phyloP scores from a whole-genome alignment of 2,113 vertebrate species.

The Eulemur macaco region DNA sequence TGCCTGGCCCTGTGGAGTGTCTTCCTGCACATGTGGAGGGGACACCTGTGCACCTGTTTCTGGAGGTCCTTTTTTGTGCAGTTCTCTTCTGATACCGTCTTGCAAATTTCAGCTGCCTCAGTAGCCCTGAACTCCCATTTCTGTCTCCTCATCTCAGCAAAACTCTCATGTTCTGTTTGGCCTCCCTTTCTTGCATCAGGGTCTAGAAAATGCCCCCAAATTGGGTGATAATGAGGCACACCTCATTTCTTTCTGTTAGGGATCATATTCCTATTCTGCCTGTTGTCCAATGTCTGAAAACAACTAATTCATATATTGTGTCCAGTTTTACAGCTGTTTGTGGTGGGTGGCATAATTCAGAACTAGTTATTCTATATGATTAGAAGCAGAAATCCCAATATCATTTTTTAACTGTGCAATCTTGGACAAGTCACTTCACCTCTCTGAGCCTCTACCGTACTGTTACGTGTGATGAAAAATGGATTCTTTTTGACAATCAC shows the following conservation, averaged over 20 bases:
- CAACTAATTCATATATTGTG: not conserved
- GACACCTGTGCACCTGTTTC: not conserved
- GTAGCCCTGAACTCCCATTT: not conserved
- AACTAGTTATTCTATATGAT: not conserved
- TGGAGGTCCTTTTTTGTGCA: not conserved
- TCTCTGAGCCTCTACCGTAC: not conserved
- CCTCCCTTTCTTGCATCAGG: not conserved
- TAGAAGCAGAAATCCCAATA: not conserved
- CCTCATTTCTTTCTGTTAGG: not conserved
- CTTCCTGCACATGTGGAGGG: not conserved
- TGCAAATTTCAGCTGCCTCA: not conserved
- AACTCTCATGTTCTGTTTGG: not conserved
- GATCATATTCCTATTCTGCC: not conserved
- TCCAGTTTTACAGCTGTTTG: not conserved
- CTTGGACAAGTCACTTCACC: not conserved
- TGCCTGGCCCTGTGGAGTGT: not conserved
- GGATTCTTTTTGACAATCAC: too few relatives aligned
- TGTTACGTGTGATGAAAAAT: too few relatives aligned
- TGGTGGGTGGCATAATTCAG: not conserved
- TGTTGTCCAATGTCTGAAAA: not conserved
- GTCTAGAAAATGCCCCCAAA: not conserved
- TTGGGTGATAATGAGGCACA: not conserved
- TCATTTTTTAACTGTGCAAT: not conserved
- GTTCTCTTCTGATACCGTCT: not conserved
- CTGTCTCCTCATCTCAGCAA: not conserved